Base-by-base conservation (phyloP, 2,888 invertebrate genomes). In the Anagyrus pseudococci region DNA sequence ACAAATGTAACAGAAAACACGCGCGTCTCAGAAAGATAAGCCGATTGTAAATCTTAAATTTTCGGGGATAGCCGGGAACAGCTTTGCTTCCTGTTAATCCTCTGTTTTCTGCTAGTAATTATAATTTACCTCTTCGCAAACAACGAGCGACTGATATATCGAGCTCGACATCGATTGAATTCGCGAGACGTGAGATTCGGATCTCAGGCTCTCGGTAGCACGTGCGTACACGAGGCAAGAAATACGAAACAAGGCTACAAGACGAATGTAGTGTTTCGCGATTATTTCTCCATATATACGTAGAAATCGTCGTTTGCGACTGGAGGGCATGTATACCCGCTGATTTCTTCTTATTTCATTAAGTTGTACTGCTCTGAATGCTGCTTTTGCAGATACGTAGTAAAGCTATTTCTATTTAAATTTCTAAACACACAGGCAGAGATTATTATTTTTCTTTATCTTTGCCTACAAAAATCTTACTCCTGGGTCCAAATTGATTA, bases 81-180 rank as follows among this genome's bases (percentile, higher is more conserved):
- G n/a, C n/a, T n/a, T n/a, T n/a, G n/a, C n/a, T n/a, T 60, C 48
- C n/a, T 47, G 48, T 54, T 61, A 29, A 25, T 52, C 44, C 55
- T 57, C 23, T 43, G 41, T 48, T 23, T 41, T 52, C 40, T 62
- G 44, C 49, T 61, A 55, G 46, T 65, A 50, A 59, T 61, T 59
- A 50, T 22, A 26, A 48, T 40, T 62, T 66, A 58, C 56, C 58
- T 62, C 62, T 58, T 62, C 58, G 59, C 56, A 62, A 66, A 62
- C 58, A 65, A 65, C 50, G 62, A 66, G 59, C 58, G 23, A 47
- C 50, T 46, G 59, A 55, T 53, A 50, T 53, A 46, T 54, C 58
- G 46, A 48, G 50, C 54, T 58, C 54, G 58, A 63, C 40, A 47
- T 59, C 40, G 37, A 15, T 59, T 64, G 49, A 60, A 56, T 23